Base-by-base conservation (phyloP, 2,113 vertebrate genomes). In the Nettapus auritus region DNA sequence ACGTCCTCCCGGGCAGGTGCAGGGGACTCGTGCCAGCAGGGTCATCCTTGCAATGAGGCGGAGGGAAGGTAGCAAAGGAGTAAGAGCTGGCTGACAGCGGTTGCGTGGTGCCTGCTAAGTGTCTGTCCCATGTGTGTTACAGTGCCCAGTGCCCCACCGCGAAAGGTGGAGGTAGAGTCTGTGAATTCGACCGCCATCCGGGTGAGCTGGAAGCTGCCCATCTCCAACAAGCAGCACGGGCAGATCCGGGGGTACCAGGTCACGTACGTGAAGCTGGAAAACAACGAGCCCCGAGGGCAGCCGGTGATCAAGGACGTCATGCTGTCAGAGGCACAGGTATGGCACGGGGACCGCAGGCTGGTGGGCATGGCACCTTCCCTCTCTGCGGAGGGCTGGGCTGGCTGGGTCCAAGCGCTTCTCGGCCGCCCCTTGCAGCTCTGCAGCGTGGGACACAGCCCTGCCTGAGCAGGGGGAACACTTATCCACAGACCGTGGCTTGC, bases 181-280 rank as follows among this genome's bases (percentile, higher is more conserved):
- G 96, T 99, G 86, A 99, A 99, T 96, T 99, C 99, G 1, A 99
- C 99, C 6, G 98, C 99, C 44, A 97, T 99, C 81, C 98, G 96
- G 13, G 98, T 99, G 91, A 98, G 98, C 85, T 99, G 99, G 99
- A 99, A 99, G 95, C 97, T 99, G 50, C 99, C 99, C 2, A 97
- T 99, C 71, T 97, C 98, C 77, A 98, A 98, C 93, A 99, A 99
- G 95, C 99, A 99, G 90, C 99, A 99, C 0, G 99, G 99, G 50
- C 99, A 99, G 97, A 99, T 99, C 95, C 98, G 98, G 0, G 99
- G 99, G n/a, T 99, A 99, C 98, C 99, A 99, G 97, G 98, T 99
- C 89, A 98, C 99, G 3, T 99, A 99, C 2, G 99, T 99, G 71
- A 98, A 99, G 53, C 97, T 99, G 59, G 98, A 99, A 95, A 98